These are phyloP conservation scores for Sarcophaga subvicina DNA, from an alignment of 2,888 invertebrate species.

Conservation along the genomic window DNA sequence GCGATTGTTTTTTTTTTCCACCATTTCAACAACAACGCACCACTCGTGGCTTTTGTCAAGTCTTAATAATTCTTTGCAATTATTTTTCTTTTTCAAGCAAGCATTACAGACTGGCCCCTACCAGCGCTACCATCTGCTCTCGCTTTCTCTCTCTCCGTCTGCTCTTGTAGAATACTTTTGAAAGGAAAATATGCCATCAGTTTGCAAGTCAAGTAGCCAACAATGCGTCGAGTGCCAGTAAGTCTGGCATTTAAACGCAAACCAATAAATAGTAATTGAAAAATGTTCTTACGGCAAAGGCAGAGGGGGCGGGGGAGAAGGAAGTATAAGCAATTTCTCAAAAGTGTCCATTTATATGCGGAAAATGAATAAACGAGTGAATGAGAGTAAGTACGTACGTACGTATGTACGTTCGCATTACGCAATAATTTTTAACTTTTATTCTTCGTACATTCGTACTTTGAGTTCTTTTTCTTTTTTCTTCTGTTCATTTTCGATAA, in stretches of 20 bases:
- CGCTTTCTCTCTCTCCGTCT: neutral
- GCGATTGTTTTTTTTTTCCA: slow-evolving; percentile 34
- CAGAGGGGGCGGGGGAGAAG: neutral
- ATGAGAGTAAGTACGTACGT: slow-evolving; percentile 6
- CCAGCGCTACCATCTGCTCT: neutral
- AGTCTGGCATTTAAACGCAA: slow-evolving; percentile 22
- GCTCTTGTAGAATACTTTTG: slow-evolving; percentile 12
- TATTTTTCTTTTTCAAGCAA: slow-evolving; percentile 16
- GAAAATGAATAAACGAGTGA: slow-evolving; percentile 8
- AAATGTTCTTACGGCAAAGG: neutral
- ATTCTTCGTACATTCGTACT: slow-evolving; percentile 1
- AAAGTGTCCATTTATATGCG: neutral
- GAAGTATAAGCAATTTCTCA: neutral
- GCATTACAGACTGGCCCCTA: neutral
- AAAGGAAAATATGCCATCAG: slow-evolving; percentile 29
- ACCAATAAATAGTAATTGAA: slow-evolving; percentile 44
- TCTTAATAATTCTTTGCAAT: slow-evolving; percentile 46
- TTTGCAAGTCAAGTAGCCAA: slow-evolving; percentile 14
- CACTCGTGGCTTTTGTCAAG: slow-evolving; percentile 43
- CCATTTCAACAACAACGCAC: slow-evolving; percentile 15
- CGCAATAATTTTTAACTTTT: slow-evolving; percentile 51
- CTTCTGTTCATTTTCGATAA: slow-evolving; percentile 10
- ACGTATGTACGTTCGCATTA: slow-evolving; percentile 6
- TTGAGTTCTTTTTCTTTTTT: neutral
- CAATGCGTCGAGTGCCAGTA: neutral